These are phyloP conservation scores for Flexamia atlantica DNA, from an alignment of 2,888 invertebrate genomes.

Conservation along the genomic window DNA sequence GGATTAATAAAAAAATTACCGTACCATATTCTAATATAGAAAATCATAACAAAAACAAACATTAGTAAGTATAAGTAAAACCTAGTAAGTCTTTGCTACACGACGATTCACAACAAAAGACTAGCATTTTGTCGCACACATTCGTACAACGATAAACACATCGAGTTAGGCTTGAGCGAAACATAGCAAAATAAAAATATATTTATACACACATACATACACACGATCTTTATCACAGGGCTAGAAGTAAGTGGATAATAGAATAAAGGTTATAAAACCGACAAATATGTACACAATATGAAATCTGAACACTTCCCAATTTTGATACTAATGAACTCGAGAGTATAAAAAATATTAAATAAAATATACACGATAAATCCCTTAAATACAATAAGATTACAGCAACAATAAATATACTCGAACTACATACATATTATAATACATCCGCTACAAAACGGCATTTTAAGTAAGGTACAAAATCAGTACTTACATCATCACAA, in stretches of 20 bases:
- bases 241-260: conserved; percentile 55
- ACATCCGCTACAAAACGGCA: conserved; percentile 46
- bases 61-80: conserved; percentile 42
- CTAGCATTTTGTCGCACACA: conserved; percentile 64
- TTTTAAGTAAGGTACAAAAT: conserved; percentile 51
- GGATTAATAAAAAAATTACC: conserved; percentile 56
- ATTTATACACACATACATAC: conserved; percentile 55
- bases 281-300: conserved; percentile 37
- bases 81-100: conserved; percentile 50
- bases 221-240: conserved; percentile 62
- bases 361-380: conserved; percentile 45
- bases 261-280: conserved; percentile 33
- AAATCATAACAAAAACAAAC: conserved; percentile 55
- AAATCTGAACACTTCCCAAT: conserved; percentile 54
- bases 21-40: conserved; percentile 46
- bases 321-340: conserved; percentile 52
- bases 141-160: conserved; percentile 58
- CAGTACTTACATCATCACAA: conserved; percentile 52
- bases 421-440: conserved; percentile 48
- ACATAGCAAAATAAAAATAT: conserved; percentile 58
- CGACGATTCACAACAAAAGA: conserved; percentile 63
- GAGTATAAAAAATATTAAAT: conserved; percentile 58
- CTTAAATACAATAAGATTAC: conserved; percentile 50
- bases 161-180: conserved; percentile 60
- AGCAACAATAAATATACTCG: conserved; percentile 37